phyloP scores from a whole-genome alignment of 2,888 invertebrate species.

The Polyommatus icarus region DNA sequence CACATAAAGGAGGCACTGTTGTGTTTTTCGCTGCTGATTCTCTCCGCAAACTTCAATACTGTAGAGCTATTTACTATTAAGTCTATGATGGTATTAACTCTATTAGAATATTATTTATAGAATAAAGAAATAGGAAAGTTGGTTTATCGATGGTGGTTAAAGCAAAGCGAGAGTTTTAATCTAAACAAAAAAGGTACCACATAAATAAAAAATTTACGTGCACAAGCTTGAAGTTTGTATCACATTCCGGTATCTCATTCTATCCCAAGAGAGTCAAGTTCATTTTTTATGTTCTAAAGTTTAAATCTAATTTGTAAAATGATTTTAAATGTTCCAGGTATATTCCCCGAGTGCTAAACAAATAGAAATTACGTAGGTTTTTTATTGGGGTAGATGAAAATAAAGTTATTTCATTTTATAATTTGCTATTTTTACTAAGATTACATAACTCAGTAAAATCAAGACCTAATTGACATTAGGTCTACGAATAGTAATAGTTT shows the following conservation, averaged over 20 bases:
- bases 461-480: too few relatives aligned
- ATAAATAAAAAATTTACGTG: neutral
- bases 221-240: neutral
- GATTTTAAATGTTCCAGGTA: neutral
- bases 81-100: too few relatives aligned
- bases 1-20: too few relatives aligned
- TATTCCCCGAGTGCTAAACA: neutral
- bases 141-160: neutral
- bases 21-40: too few relatives aligned
- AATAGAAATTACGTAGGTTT: neutral
- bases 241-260: neutral
- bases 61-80: too few relatives aligned
- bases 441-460: too few relatives aligned
- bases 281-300: neutral
- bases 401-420: neutral
- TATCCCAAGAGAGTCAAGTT: neutral
- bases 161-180: neutral
- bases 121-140: too few relatives aligned
- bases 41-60: too few relatives aligned
- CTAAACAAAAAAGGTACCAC: neutral
- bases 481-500: too few relatives aligned
- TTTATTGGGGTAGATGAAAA: neutral
- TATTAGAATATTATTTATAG: too few relatives aligned
- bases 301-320: slow-evolving; percentile 4
- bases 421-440: too few relatives aligned